These are phyloP conservation scores for Nesidiocoris tenuis DNA, from an alignment of 2,888 invertebrate species.

Conservation along the genomic window DNA sequence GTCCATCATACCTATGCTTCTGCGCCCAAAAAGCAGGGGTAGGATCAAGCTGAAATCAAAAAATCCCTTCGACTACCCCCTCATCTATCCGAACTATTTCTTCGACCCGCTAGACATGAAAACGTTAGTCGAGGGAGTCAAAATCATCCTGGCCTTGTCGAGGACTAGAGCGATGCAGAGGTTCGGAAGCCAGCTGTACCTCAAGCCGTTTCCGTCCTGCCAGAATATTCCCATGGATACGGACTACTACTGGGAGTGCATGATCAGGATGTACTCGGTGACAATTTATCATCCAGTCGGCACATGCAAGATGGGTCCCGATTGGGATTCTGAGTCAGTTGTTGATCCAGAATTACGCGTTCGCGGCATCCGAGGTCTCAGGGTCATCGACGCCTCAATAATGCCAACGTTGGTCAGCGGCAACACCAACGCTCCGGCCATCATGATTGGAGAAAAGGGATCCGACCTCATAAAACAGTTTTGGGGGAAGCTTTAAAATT, in stretches of 20 bases:
- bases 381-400: slow-evolving; percentile 82
- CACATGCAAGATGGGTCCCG: slow-evolving; percentile 87
- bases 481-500: slow-evolving; percentile 58
- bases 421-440: slow-evolving; percentile 81
- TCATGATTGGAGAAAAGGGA: slow-evolving; percentile 89
- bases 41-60: slow-evolving; percentile 75
- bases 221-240: slow-evolving; percentile 65
- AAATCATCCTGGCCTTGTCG: slow-evolving; percentile 78
- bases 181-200: slow-evolving; percentile 70
- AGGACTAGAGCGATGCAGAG: slow-evolving; percentile 73
- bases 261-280: slow-evolving; percentile 77
- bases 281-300: slow-evolving; percentile 86
- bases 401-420: slow-evolving; percentile 85
- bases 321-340: slow-evolving; percentile 79
- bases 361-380: slow-evolving; percentile 73
- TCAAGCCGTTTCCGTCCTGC: slow-evolving; percentile 76
- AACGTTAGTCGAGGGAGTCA: slow-evolving; percentile 79
- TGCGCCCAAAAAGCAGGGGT: slow-evolving; percentile 83
- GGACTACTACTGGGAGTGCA: slow-evolving; percentile 83
- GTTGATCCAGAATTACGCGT: slow-evolving; percentile 77
- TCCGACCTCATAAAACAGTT: slow-evolving; percentile 83
- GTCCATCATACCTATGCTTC: slow-evolving; percentile 74
- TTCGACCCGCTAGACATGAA: slow-evolving; percentile 75
- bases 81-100: slow-evolving; percentile 90
- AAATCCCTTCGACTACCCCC: slow-evolving; percentile 84